phyloP scores from a whole-genome alignment of 2,113 vertebrate species.

The Urocolius indicus region DNA sequence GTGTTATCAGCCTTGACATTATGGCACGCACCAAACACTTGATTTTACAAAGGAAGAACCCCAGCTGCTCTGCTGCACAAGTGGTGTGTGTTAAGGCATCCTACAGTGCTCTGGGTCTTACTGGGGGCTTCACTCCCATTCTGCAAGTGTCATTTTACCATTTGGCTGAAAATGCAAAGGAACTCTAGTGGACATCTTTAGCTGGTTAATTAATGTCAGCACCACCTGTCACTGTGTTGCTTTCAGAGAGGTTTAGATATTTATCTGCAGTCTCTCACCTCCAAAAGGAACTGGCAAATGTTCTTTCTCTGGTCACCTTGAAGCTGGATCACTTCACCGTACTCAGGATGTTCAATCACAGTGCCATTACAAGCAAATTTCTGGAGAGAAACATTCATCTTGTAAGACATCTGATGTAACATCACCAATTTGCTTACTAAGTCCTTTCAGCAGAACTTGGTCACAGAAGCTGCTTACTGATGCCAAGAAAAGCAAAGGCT shows the following conservation, averaged over 20 bases:
- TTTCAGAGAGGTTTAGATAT: background rate
- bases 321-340: constrained; percentile 88
- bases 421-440: background rate
- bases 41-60: background rate
- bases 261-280: constrained; percentile 72
- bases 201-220: background rate
- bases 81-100: background rate
- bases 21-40: background rate
- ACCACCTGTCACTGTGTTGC: background rate
- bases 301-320: constrained; percentile 88
- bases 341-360: constrained; percentile 87
- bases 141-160: background rate
- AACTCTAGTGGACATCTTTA: background rate
- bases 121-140: background rate
- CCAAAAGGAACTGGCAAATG: constrained; percentile 86
- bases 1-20: background rate
- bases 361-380: constrained; percentile 90
- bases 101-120: background rate
- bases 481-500: background rate
- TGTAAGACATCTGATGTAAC: background rate
- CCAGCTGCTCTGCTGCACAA: background rate
- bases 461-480: background rate
- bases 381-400: constrained; percentile 48
- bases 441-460: background rate
- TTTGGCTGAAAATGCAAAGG: background rate